phyloP scores from a whole-genome alignment of 2,113 vertebrate species.

The Sclerurus mexicanus region DNA sequence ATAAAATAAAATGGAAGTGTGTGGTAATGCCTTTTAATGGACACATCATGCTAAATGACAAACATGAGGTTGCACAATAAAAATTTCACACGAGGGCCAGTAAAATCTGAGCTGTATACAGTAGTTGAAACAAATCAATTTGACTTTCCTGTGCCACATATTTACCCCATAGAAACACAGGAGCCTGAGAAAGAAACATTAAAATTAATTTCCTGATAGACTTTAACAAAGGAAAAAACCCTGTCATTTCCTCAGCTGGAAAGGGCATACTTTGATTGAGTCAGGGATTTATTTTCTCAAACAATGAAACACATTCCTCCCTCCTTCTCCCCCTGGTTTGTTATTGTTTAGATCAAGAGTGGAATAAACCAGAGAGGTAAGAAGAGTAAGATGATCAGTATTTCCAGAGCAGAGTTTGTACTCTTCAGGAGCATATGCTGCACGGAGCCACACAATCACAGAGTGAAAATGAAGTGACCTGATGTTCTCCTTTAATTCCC shows the following conservation, averaged over 20 bases:
- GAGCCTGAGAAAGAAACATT: not conserved
- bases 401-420: not conserved
- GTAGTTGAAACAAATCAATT: not conserved
- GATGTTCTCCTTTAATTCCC: not conserved
- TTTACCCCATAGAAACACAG: not conserved
- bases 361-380: not conserved
- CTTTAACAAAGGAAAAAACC: not conserved
- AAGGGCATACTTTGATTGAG: not conserved
- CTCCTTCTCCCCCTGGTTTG: not conserved
- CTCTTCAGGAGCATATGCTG: not conserved
- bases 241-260: not conserved
- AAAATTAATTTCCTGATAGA: not conserved
- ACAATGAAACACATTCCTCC: not conserved
- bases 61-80: not conserved
- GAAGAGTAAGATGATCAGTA: not conserved
- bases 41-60: not conserved
- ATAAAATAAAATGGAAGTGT: not conserved
- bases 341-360: not conserved
- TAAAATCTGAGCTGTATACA: not conserved
- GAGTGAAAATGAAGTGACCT: not conserved
- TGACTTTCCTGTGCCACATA: not conserved
- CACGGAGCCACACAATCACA: accelerated
- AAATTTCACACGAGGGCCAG: not conserved
- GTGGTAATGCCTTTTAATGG: not conserved
- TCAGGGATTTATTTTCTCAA: not conserved